Conservation (phyloP, 1,140 invertebrate species). For the Amyelois transitella region DNA sequence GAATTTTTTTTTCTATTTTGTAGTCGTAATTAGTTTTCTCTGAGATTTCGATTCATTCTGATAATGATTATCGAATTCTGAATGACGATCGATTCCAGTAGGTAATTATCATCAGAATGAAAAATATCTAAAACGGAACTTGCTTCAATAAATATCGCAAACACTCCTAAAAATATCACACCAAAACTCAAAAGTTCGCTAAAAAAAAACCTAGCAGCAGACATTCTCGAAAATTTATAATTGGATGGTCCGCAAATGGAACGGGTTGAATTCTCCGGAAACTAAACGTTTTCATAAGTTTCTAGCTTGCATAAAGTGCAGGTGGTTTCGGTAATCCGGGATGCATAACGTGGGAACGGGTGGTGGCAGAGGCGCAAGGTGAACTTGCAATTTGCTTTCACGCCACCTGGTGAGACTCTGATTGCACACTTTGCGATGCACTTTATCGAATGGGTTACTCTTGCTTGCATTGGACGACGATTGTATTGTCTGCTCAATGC, state of each 20-base stretch:
- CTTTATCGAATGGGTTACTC: slow-evolving; percentile 4
- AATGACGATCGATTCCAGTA: too few species aligned
- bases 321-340: neutral
- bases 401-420: slow-evolving; percentile 30
- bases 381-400: slow-evolving; percentile 46
- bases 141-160: too few species aligned
- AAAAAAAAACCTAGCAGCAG: neutral
- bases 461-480: neutral
- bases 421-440: slow-evolving; percentile 3
- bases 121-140: too few species aligned
- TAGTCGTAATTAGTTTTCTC: too few species aligned
- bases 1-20: too few species aligned
- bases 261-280: neutral
- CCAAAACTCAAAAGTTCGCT: neutral
- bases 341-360: slow-evolving; percentile 35
- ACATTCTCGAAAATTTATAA: neutral
- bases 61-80: too few species aligned
- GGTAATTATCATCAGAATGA: too few species aligned
- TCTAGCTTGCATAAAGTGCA: neutral
- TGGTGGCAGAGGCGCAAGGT: slow-evolving; percentile 22
- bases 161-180: too few species aligned
- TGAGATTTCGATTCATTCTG: too few species aligned
- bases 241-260: neutral
- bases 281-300: neutral
- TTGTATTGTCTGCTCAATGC: neutral